Evolutionary conservation across 2,797 vertebrate genomes (phyloP).

Genomic region (Gymnoscopelus microlampas): DNA sequence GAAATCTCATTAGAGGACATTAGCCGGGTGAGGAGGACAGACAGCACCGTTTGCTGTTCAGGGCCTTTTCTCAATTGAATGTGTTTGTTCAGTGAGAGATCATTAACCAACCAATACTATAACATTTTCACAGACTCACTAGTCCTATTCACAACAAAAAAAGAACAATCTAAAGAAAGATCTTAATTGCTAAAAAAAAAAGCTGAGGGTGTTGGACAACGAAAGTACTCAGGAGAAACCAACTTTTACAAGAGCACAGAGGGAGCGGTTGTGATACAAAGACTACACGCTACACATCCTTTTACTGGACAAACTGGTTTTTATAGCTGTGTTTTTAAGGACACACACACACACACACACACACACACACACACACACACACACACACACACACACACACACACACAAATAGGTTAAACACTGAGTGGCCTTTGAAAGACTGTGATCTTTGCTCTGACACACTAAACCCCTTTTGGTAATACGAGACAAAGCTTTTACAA

Average conservation of each 20-base stretch:
- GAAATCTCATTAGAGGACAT: no score
- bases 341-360: slow-evolving; percentile 24
- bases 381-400: slow-evolving; percentile 25
- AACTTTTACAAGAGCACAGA: slow-evolving; percentile 36
- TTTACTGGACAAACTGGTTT: slow-evolving; percentile 76
- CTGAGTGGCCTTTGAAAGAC: slow-evolving; percentile 41
- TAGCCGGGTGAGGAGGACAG: no score
- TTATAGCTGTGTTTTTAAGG: slow-evolving; percentile 61
- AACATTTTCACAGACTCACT: no score
- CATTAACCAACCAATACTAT: no score
- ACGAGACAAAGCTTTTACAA: slow-evolving; percentile 48
- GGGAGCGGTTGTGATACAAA: slow-evolving; percentile 51
- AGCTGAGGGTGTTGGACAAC: slow-evolving; percentile 22
- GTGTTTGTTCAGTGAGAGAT: background rate
- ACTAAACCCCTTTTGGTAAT: slow-evolving; percentile 16
- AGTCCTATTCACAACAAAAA: background rate
- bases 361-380: slow-evolving; percentile 24
- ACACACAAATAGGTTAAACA: background rate
- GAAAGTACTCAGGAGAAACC: slow-evolving; percentile 14
- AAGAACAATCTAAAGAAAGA: background rate
- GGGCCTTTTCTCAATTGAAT: no score
- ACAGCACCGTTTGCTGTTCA: no score
- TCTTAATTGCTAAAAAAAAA: slow-evolving; percentile 2
- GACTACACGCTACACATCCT: slow-evolving; percentile 63
- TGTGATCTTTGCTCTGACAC: slow-evolving; percentile 23